Evolutionary conservation across 1,140 invertebrate species (phyloP).

Genomic region (Eumeta japonica): DNA sequence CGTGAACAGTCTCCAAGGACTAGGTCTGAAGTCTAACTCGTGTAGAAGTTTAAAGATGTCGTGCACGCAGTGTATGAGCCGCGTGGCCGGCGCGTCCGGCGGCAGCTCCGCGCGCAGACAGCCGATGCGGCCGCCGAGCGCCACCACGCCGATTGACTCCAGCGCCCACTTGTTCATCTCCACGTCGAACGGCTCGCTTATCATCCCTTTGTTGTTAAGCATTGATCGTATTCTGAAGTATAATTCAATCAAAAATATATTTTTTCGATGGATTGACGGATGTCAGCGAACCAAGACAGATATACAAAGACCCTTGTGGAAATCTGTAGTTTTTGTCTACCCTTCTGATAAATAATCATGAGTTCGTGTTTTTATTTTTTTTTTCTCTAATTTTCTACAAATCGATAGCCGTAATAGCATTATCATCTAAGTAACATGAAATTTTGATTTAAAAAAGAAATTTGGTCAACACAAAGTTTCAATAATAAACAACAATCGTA

Average conservation of each 20-base stretch:
- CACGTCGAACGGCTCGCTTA: conserved; percentile 57
- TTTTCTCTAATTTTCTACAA: no score
- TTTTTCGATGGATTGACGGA: not conserved
- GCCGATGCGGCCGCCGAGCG: conserved; percentile 63
- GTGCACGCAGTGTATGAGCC: conserved; percentile 59
- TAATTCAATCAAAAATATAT: not conserved
- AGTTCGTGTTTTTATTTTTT: no score
- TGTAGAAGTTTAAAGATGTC: conserved; percentile 60
- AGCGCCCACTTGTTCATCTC: conserved; percentile 64
- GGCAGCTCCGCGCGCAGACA: conserved; percentile 45
- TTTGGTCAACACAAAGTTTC: no score
- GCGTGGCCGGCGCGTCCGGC: conserved; percentile 45
- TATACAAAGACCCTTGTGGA: no score
- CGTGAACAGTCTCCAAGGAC: conserved; percentile 59
- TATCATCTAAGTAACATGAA: no score
- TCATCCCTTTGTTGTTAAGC: conserved; percentile 44
- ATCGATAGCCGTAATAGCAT: no score
- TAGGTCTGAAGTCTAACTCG: conserved; percentile 60
- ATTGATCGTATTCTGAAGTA: conserved; percentile 48
- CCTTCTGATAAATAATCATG: no score
- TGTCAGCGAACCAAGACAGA: no score
- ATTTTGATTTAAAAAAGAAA: no score
- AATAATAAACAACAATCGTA: no score
- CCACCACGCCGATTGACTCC: conserved; percentile 65
- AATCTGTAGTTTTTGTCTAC: no score